phyloP scores from a whole-genome alignment of 2,888 invertebrate species.

The Drosophila hamatofila region DNA sequence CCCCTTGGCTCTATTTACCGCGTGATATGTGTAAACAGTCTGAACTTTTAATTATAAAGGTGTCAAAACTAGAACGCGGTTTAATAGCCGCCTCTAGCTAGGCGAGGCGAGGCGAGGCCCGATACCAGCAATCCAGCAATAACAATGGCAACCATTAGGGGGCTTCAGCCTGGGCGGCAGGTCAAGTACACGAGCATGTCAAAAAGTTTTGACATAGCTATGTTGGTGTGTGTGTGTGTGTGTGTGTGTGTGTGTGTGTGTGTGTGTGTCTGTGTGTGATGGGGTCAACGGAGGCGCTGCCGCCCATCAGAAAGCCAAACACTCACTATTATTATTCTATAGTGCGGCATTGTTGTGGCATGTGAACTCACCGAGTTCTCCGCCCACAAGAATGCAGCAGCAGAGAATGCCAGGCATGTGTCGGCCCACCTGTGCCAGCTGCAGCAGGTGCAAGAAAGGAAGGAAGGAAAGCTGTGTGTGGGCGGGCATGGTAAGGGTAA shows the following conservation, averaged over 20 bases:
- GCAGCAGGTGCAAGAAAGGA: conserved; percentile 37
- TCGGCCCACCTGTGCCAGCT: conserved; percentile 20
- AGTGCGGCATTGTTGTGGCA: conserved; percentile 61
- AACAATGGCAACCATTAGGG: conserved; percentile 30
- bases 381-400: conserved; percentile 53
- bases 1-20: not conserved
- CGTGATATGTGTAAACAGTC: conserved; percentile 4
- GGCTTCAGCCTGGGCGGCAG: conserved; percentile 47
- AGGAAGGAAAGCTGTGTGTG: conserved; percentile 46
- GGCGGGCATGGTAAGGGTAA: not conserved
- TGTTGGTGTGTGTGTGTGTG: not conserved
- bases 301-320: conserved; percentile 17
- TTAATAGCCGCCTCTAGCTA: conserved; percentile 32
- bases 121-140: not conserved
- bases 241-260: not conserved
- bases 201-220: conserved; percentile 67
- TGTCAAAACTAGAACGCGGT: conserved; percentile 35
- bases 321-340: conserved; percentile 46
- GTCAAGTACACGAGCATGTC: conserved; percentile 73
- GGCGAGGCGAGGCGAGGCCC: not conserved
- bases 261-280: conserved; percentile 6
- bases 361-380: conserved; percentile 18
- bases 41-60: conserved; percentile 58
- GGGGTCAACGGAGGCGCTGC: conserved; percentile 45
- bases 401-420: conserved; percentile 59